These are phyloP conservation scores for Clarias batrachus DNA, from an alignment of 2,113 vertebrate genomes.

Conservation along the genomic window DNA sequence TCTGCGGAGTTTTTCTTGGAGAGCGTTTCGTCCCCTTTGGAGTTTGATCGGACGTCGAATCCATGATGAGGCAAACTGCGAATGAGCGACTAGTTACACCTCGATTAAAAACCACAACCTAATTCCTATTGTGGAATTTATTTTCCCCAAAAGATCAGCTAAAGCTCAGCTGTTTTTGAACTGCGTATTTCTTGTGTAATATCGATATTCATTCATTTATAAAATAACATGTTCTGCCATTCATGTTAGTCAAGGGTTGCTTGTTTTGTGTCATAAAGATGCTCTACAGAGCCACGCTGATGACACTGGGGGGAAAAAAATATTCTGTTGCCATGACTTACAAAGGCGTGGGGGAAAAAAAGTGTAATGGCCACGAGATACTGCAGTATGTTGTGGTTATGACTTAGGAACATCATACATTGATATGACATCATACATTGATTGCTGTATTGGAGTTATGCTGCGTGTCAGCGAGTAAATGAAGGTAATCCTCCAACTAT, in stretches of 20 bases:
- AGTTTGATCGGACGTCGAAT: constrained; percentile 36
- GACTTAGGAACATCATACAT: too few species aligned
- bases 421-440: too few species aligned
- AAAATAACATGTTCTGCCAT: neutral
- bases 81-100: neutral
- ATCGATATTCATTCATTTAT: neutral
- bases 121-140: neutral
- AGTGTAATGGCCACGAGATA: too few species aligned
- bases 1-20: constrained; percentile 41
- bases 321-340: too few species aligned
- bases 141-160: neutral
- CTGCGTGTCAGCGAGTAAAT: too few species aligned
- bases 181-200: neutral
- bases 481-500: too few species aligned
- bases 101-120: neutral
- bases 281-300: too few species aligned
- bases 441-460: too few species aligned
- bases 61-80: constrained; percentile 36
- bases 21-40: constrained; percentile 33
- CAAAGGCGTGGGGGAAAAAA: too few species aligned
- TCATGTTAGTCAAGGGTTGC: neutral
- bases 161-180: neutral
- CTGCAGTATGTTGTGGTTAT: too few species aligned
- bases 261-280: neutral
- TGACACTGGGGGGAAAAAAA: too few species aligned